A percentile compares a stretch with the other conserved stretches of the same genome.
These are phyloP conservation scores for Calypte anna DNA, from an alignment of 2,113 vertebrate species.

Conservation along the genomic window DNA sequence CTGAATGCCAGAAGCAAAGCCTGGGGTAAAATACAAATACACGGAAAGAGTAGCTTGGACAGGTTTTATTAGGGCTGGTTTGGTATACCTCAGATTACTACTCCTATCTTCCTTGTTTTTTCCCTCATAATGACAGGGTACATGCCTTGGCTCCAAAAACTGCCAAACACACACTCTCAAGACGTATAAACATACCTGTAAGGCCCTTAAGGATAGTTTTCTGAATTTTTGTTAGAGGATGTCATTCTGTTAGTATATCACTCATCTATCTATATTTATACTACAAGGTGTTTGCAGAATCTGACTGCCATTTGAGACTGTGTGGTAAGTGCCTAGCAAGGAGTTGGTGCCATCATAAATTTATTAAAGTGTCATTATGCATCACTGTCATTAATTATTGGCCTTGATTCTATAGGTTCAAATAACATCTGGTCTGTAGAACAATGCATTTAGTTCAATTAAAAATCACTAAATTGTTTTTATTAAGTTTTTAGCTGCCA, in stretches of 20 bases:
- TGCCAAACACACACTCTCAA: background rate
- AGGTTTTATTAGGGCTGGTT: background rate
- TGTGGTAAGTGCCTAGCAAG: background rate
- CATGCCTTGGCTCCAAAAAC: background rate
- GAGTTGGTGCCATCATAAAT: background rate
- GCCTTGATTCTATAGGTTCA: background rate
- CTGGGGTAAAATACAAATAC: conserved; percentile 5
- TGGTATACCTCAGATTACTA: background rate
- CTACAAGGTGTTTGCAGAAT: background rate
- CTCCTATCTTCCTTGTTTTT: background rate
- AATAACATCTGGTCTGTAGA: background rate
- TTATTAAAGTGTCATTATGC: background rate
- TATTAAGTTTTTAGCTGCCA: conserved; percentile 26
- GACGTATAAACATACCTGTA: background rate
- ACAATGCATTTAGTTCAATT: conserved; percentile 25
- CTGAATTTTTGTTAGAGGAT: background rate
- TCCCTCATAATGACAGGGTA: background rate
- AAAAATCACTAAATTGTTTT: background rate
- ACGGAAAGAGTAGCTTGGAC: background rate
- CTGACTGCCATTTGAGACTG: background rate
- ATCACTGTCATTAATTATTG: background rate
- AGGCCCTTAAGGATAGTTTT: background rate
- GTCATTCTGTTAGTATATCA: background rate
- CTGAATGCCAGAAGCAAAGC: conserved; percentile 34
- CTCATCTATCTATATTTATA: background rate